Evolutionary conservation across 2,888 invertebrate species (phyloP).

Genomic region (Idaea biselata): DNA sequence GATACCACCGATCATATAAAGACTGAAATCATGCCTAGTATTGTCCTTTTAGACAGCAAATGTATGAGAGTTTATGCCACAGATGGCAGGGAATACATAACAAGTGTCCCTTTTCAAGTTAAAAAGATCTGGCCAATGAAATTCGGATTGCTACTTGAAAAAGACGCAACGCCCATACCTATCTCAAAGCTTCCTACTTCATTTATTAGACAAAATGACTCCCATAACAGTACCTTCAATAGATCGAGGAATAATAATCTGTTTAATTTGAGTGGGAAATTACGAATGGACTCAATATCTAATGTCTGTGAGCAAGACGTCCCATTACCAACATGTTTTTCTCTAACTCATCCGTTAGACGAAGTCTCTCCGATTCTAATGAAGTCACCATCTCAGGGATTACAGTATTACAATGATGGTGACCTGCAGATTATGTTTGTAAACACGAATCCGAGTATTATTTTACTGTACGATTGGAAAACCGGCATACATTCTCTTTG

Average conservation of each 20-base stretch:
- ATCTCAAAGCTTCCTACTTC: conserved; percentile 59
- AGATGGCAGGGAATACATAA: conserved; percentile 90
- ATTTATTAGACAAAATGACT: conserved; percentile 62
- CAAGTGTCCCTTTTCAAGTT: conserved; percentile 90
- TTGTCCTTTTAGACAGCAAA: conserved; percentile 87
- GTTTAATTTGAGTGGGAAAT: conserved; percentile 63
- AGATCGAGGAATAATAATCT: conserved; percentile 49
- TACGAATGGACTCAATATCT: conserved; percentile 60
- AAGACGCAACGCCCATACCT: conserved; percentile 70
- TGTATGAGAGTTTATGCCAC: conserved; percentile 88
- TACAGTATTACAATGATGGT: conserved; percentile 83
- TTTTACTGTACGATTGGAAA: conserved; percentile 89
- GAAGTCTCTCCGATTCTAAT: conserved; percentile 92
- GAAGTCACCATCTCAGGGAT: conserved; percentile 81
- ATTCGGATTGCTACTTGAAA: conserved; percentile 92
- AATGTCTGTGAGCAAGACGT: conserved; percentile 66
- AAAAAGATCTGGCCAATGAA: conserved; percentile 91
- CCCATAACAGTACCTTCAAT: conserved; percentile 60
- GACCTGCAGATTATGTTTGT: conserved; percentile 88
- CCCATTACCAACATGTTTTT: conserved; percentile 89
- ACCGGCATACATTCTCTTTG: conserved; percentile 90
- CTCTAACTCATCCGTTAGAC: conserved; percentile 93
- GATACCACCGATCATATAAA: conserved; percentile 72
- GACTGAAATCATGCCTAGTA: conserved; percentile 82
- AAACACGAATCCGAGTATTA: conserved; percentile 88